Conservation (phyloP, 2,888 invertebrate species). For the Gonocerus acuteangulatus region DNA sequence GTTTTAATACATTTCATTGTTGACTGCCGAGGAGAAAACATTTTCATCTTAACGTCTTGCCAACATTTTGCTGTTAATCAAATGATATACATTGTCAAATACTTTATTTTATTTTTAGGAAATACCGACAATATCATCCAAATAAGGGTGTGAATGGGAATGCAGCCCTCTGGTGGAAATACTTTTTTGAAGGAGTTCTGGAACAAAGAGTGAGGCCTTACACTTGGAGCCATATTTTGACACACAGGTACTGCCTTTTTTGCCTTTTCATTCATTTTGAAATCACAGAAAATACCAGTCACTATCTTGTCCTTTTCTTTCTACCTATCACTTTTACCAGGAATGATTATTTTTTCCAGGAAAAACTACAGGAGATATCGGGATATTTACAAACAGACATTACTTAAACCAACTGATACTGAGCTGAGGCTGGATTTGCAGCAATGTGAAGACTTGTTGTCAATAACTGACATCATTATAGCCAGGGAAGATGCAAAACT, state of each 20-base stretch:
- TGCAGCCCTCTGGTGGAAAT: constrained; percentile 65
- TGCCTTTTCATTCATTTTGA: no score
- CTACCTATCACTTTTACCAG: no score
- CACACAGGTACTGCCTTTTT: constrained; percentile 51
- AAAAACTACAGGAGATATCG: constrained; percentile 62
- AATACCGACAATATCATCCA: constrained; percentile 58
- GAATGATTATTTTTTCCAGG: constrained; percentile 40
- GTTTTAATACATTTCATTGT: no score
- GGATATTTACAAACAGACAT: constrained; percentile 59
- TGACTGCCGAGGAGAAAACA: no score
- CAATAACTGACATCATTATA: constrained; percentile 65
- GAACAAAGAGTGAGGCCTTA: constrained; percentile 65
- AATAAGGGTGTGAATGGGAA: constrained; percentile 52
- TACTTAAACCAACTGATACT: constrained; percentile 63
- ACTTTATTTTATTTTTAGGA: constrained; percentile 46
- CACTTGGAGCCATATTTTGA: constrained; percentile 63
- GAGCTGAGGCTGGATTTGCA: constrained; percentile 65
- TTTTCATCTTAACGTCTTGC: no score
- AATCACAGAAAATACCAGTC: no score
- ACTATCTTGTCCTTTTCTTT: no score
- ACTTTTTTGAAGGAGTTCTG: constrained; percentile 61
- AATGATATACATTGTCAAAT: no score
- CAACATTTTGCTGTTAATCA: no score
- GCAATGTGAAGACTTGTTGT: constrained; percentile 65
- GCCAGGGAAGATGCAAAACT: constrained; percentile 73